These are phyloP conservation scores for Argya squamiceps DNA, from an alignment of 2,797 vertebrate species.

Conservation along the genomic window DNA sequence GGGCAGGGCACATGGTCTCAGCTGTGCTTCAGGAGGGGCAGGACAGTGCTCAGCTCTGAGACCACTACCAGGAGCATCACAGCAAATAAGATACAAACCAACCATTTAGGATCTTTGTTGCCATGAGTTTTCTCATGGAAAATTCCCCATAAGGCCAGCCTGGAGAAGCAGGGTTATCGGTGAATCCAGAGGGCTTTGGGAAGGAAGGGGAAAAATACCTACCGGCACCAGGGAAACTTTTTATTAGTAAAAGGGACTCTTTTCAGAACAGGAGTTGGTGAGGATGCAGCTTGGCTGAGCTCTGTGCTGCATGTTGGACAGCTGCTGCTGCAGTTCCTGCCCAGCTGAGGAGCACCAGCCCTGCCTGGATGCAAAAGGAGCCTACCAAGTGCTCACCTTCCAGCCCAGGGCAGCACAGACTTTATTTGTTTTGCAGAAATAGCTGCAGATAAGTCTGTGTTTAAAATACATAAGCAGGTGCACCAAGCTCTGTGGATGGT, in stretches of 20 bases:
- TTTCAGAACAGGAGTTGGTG: not conserved
- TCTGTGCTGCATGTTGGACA: accelerated
- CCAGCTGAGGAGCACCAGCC: not conserved
- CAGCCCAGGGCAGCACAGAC: accelerated
- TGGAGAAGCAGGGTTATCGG: not conserved
- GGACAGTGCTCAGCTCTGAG: not conserved
- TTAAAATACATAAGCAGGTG: not conserved
- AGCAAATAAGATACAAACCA: not conserved
- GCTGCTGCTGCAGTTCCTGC: not conserved
- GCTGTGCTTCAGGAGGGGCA: accelerated
- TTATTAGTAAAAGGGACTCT: not conserved
- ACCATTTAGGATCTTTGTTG: not conserved
- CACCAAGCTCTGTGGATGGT: not conserved
- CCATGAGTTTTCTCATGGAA: not conserved
- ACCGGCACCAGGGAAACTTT: not conserved
- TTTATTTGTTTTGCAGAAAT: not conserved
- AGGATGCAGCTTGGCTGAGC: not conserved
- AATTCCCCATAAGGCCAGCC: not conserved
- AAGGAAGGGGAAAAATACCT: not conserved
- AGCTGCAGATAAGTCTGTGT: not conserved
- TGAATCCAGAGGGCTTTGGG: not conserved
- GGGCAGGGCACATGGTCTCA: accelerated
- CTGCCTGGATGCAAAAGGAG: not conserved
- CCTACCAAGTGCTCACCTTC: accelerated
- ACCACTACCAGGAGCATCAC: not conserved